Base-by-base conservation (phyloP, 2,888 invertebrate genomes). In the Synanthedon andrenaeformis region DNA sequence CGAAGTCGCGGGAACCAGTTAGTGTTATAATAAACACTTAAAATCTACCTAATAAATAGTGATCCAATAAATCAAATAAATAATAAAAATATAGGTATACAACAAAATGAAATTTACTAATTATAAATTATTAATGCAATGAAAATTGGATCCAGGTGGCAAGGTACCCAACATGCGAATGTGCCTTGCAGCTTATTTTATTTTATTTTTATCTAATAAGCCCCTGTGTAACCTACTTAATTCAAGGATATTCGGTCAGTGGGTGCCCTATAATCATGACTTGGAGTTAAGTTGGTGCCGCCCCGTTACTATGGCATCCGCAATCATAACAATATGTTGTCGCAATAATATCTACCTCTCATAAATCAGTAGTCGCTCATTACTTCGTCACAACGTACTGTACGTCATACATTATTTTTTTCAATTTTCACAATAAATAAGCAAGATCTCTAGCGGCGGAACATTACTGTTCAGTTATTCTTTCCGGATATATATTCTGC, bases 231-330 rank as follows among this genome's bases (percentile, higher is more conserved):
- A 52, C 52, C 51, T 42, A n/a, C 52, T 23, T 45, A 6, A 14
- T 14, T 14, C 45, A 12, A 45, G 45, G 45, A n/a, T 12, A 14
- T 13, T n/a, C 14, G 45, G 45, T 45, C 45, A n/a, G 12, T 35
- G 11, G 45, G 45, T 45, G 45, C n/a, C 45, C 45, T 14, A 13
- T 45, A 12, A 45, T 14, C 13, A 58, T 75, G 77, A 76, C 66
- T 63, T 62, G 61, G 62, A 61, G 58, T 60, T 65, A 56, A 54
- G 54, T 53, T 54, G 55, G 60, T 54, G 56, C 69, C 64, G 57
- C 70, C 59, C 59, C 61, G 82, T 82, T 77, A 60, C 78, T 72
- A 82, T 84, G 76, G 74, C 65, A 59, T 57, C 76, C 70, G 64
- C 61, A 55, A 59, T 56, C 79, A 81, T 75, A 82, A 84, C 81